A percentile compares a stretch with the other conserved stretches of the same genome.
Conservation (phyloP, 2,113 vertebrate species). For the Burhinus bistriatus region DNA sequence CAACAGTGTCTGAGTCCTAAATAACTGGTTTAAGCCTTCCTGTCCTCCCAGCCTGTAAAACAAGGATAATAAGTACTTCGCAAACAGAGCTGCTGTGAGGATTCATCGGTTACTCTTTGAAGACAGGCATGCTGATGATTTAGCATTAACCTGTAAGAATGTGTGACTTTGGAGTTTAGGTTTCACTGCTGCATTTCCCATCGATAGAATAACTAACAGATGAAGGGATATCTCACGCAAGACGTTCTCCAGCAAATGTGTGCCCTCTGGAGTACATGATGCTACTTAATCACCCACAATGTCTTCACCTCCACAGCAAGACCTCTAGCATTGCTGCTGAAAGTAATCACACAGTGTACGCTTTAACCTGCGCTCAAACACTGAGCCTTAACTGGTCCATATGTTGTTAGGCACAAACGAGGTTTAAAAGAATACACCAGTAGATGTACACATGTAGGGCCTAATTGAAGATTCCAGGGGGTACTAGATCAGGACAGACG, state of each 20-base stretch:
- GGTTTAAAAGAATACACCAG: background rate
- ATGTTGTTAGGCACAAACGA: accelerated
- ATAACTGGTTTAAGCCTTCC: background rate
- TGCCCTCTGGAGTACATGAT: background rate
- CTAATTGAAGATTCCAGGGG: background rate
- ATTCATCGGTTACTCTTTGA: background rate
- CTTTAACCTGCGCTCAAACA: background rate
- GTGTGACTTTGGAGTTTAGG: background rate
- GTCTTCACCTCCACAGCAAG: background rate
- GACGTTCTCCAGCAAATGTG: background rate
- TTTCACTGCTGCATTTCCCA: background rate
- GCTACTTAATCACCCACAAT: background rate
- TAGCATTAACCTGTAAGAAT: background rate
- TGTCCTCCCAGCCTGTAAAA: background rate
- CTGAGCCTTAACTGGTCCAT: background rate
- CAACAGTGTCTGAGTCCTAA: background rate
- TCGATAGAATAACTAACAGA: background rate
- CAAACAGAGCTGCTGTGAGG: background rate
- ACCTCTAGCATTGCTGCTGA: background rate
- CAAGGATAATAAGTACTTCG: background rate
- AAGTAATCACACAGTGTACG: background rate
- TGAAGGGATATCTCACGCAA: background rate
- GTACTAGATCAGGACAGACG: background rate
- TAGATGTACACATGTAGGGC: too few species aligned
- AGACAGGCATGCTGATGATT: background rate